Base-by-base conservation (phyloP, 92 coral and sea anemone genomes). In the Metridium senile region DNA sequence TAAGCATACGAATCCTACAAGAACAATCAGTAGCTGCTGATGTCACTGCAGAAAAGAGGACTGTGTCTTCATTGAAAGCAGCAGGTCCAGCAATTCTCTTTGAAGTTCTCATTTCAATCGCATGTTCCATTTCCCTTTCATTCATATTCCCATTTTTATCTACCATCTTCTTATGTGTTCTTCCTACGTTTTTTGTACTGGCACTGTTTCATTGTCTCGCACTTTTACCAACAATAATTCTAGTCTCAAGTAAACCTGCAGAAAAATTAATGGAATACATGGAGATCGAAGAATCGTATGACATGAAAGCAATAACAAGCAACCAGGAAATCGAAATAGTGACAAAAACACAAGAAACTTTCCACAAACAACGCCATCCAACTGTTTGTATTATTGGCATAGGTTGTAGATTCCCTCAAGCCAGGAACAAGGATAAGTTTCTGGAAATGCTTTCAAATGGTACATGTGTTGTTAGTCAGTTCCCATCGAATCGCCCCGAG, bases 371-470 rank as follows among this genome's bases (percentile, higher is more conserved):
- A 35, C 52, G 47, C 27, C 17, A 53, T 21, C 34, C 76, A 33
- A 77, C 83, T 70, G 70, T 88, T 26, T 80, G 97, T 0, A 71
- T 91, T 17, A 82, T 93, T 22, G 97, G 98, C 8, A 86, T 93
- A 7, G 75, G 92, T 58, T 91, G 98, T 70, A 71, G 93, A 10
- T 94, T 88, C 66, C 92, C 97, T 28, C 83, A 80, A 62, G 93
- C 86, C 19, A 72, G 75, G 17, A 76, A 64, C 35, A 92, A 87
- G 46, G 80, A 85, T 0, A 72, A 71, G 6, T 88, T 86, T 57
- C 81, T 91, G 93, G 76, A 84, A 23, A 77, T 92, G 84, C 89
- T 92, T 62, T 68, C 46, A 26, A 45, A 81, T 8, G 93, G 97
- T 33, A 81, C 61, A 17, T 79, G 91, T 59, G 77, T 71, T 0